phyloP scores from a whole-genome alignment of 64 coral and sea anemone species.

The Orbicella faveolata region DNA sequence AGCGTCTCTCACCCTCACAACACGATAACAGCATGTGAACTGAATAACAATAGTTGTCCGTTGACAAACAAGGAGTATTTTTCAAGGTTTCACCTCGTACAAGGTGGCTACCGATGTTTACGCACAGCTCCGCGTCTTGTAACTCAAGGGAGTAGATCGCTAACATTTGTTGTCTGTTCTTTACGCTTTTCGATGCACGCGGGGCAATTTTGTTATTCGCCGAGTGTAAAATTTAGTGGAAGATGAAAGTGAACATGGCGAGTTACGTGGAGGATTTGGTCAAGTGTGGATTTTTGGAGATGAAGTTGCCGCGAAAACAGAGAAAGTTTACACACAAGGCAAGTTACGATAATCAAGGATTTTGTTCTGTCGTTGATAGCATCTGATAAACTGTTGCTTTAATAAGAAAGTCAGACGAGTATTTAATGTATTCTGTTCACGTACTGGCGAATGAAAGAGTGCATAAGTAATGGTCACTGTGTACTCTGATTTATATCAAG shows the following conservation, averaged over 20 bases:
- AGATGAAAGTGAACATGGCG: slow-evolving; percentile 68
- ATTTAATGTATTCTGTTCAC: slow-evolving; percentile 52
- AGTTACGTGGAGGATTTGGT: slow-evolving; percentile 86
- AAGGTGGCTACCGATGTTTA: neutral
- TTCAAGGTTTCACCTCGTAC: neutral
- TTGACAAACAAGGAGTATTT: slow-evolving; percentile 20
- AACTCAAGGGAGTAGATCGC: neutral
- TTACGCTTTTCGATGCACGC: neutral
- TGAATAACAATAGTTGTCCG: slow-evolving; percentile 11
- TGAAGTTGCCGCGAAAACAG: slow-evolving; percentile 90
- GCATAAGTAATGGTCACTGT: slow-evolving; percentile 11
- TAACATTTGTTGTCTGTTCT: neutral
- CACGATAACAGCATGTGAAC: slow-evolving; percentile 3
- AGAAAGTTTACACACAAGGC: slow-evolving; percentile 87
- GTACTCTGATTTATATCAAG: slow-evolving; percentile 20
- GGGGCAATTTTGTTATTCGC: neutral
- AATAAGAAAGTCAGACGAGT: neutral
- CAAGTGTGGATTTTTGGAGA: slow-evolving; percentile 91
- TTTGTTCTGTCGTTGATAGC: slow-evolving; percentile 11
- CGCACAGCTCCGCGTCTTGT: neutral
- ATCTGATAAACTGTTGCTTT: neutral
- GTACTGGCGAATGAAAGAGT: neutral
- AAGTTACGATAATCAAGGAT: slow-evolving; percentile 9
- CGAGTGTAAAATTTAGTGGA: slow-evolving; percentile 11
- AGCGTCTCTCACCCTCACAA: slow-evolving; percentile 3